phyloP scores from a whole-genome alignment of 2,113 vertebrate species.

The Menidia beryllina region DNA sequence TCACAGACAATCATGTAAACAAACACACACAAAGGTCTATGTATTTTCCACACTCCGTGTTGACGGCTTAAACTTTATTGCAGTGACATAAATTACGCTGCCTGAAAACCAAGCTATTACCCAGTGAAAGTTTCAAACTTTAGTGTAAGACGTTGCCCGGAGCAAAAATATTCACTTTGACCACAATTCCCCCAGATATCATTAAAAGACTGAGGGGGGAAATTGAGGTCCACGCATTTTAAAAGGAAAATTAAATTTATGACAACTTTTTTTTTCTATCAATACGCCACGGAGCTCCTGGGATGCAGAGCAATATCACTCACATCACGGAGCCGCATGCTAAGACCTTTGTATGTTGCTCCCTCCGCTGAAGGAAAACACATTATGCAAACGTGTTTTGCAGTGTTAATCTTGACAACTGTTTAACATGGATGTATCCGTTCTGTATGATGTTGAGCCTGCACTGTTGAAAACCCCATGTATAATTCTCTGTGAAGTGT shows the following conservation, averaged over 20 bases:
- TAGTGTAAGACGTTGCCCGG: constrained; percentile 52
- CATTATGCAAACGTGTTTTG: constrained; percentile 73
- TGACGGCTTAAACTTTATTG: constrained; percentile 60
- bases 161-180: constrained; percentile 64
- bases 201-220: constrained; percentile 42
- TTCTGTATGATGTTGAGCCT: constrained; percentile 71
- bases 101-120: constrained; percentile 51
- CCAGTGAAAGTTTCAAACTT: constrained; percentile 52
- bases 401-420: constrained; percentile 81
- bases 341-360: constrained; percentile 49
- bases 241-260: constrained; percentile 54
- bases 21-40: constrained; percentile 42
- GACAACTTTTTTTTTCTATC: constrained; percentile 52
- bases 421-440: constrained; percentile 78
- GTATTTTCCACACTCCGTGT: constrained; percentile 38
- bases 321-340: constrained; percentile 46
- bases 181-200: constrained; percentile 55
- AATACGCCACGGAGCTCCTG: constrained; percentile 42
- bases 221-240: constrained; percentile 31
- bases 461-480: constrained; percentile 72
- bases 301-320: constrained; percentile 46
- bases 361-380: constrained; percentile 53
- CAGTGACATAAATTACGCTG: constrained; percentile 61
- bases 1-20: constrained; percentile 35
- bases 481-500: constrained; percentile 82